Conservation (phyloP, 2,113 vertebrate species). For the Anseranas semipalmata region DNA sequence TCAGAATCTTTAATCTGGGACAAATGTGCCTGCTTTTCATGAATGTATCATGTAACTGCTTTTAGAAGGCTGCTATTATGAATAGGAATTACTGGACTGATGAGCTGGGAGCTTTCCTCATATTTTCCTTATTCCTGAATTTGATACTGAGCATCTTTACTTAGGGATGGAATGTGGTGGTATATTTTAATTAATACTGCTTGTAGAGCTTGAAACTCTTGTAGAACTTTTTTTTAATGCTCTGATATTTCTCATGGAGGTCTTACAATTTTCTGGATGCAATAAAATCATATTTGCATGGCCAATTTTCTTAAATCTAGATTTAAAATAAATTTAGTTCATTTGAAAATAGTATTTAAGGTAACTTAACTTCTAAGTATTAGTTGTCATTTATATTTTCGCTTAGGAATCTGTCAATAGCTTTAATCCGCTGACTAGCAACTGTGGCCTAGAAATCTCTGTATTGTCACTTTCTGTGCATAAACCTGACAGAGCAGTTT, state of each 20-base stretch:
- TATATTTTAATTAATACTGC: background rate
- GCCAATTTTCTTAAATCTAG: background rate
- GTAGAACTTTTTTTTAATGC: background rate
- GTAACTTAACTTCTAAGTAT: background rate
- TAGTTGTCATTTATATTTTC: constrained; percentile 71
- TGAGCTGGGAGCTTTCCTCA: background rate
- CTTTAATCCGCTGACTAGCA: constrained; percentile 78
- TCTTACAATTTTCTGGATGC: background rate
- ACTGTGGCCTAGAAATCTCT: constrained; percentile 74
- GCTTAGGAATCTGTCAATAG: constrained; percentile 74
- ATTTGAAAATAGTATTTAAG: background rate
- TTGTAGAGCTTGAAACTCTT: background rate
- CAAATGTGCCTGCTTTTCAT: background rate
- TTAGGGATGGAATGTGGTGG: background rate
- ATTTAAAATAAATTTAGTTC: background rate
- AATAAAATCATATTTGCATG: background rate
- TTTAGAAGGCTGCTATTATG: background rate
- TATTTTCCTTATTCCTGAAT: background rate
- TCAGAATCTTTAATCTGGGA: background rate
- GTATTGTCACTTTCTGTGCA: constrained; percentile 84
- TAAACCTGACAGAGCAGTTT: constrained; percentile 82
- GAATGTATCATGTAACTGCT: background rate
- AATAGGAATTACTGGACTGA: background rate
- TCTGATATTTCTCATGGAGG: background rate
- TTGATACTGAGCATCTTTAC: background rate